Evolutionary conservation across 2,797 vertebrate genomes (phyloP), one percentile per base, ranked within the genome.

Genomic region (Okamejei kenojei): DNA sequence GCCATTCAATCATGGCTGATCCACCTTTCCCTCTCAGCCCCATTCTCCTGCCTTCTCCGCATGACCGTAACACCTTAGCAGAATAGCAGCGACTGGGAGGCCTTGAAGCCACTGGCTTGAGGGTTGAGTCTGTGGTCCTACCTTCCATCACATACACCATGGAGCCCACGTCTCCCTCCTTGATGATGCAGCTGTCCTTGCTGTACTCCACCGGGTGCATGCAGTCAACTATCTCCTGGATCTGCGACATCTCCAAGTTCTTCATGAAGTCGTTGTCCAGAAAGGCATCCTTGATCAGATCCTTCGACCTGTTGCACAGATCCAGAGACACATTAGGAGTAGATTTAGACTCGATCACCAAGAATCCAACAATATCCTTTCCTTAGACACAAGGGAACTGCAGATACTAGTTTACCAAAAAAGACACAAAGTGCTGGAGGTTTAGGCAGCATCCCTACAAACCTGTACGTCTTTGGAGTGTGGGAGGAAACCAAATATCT

Each of bases 71-170:
- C 45, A 54, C 45, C 45, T 5, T 6, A 21, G n/a, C n/a, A 32
- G 84, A 35, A 58, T 7, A 74, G 21, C 91, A 54, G 71, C 23
- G 29, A 76, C 1, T 77, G 38, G 73, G 32, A 35, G 1, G n/a
- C 10, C 21, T 7, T 23, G 1, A 68, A 32, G 7, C 7, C 23
- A 7, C 7, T 63, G 23, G 29, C 29, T 73, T 26, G 78, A 81
- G 38, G 35, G 29, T 77, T 26, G 26, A 35, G 15, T 13, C 1
- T 15, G 38, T 63, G 58, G 9, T 32, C 94, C 94, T 95, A 97
- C 97, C 97, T 95, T 97, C 97, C 93, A 97, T 94, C 92, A 97
- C 94, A 58, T 97, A 97, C 65, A 97, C 96, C 63, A 95, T 95
- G 45, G 95, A 94, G 77, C 96, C 96, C 1, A 93, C 93, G 79